Evolutionary conservation across 2,888 invertebrate species (phyloP), one percentile per base, ranked within the genome.

Genomic region (Noctua janthe): DNA sequence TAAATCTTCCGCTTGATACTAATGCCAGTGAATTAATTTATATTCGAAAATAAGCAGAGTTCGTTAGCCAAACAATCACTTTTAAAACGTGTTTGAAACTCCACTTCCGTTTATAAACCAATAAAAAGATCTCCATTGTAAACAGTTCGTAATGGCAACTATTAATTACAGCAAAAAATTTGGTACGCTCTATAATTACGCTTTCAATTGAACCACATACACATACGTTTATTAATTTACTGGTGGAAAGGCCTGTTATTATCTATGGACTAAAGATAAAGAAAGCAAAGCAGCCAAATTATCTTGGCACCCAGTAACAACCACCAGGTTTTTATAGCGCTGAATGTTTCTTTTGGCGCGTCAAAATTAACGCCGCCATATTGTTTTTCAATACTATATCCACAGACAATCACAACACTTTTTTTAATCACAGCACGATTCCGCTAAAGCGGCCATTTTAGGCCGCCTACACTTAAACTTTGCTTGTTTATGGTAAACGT

Each of bases 81-180:
- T 81, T 81, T 47, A 74, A 74, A 84, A 77, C 84, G 10, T n/a
- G 82, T 85, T 81, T 59, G 2, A 56, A 78, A 67, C 35, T 39
- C n/a, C 17, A 85, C 72, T 51, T 86, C 88, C 82, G 73, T 74
- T 82, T 56, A 74, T 67, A 75, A 82, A 80, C 64, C 35, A 86
- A 88, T 78, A 83, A 74, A 72, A 83, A 81, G n/a, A 43, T 74
- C 72, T 74, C 70, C n/a, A 86, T 82, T 86, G 77, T 88, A 86
- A 81, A 79, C 76, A 85, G 72, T 70, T 56, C 49, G 56, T 88
- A 78, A 81, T 83, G 54, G 70, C 49, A 81, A 78, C 69, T 76
- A 88, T 87, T 81, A 89, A 81, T 89, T 84, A 80, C 51, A 64
- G 73, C 78, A 81, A 76, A 85, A 85, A 83, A 71, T 64, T 69